phyloP scores from a whole-genome alignment of 2,113 vertebrate species.

The Sisor rabdophorus region DNA sequence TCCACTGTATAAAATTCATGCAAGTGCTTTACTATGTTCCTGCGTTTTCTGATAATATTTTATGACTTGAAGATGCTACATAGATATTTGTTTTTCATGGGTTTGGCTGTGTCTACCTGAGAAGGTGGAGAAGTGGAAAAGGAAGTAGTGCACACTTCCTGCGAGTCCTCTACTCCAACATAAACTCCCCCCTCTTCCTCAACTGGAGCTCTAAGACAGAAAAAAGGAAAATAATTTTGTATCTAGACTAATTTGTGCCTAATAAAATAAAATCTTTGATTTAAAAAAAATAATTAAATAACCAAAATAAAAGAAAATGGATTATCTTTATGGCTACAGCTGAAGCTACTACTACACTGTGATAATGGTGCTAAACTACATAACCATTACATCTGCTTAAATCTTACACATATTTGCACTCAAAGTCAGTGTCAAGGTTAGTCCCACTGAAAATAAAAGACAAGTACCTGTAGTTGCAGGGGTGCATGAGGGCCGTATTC shows the following conservation, averaged over 20 bases:
- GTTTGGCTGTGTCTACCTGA: conserved; percentile 71
- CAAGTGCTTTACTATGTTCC: neutral
- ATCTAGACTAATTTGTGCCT: neutral
- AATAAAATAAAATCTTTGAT: neutral
- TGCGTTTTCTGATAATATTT: neutral
- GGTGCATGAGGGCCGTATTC: conserved; percentile 87
- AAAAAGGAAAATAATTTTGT: neutral
- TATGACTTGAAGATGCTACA: neutral
- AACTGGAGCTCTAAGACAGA: conserved; percentile 65
- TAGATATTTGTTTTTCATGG: neutral
- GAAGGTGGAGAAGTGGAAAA: conserved; percentile 98
- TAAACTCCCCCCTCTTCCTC: conserved; percentile 79
- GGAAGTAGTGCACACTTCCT: conserved; percentile 95
- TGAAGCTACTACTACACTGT: neutral
- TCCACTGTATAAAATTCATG: neutral
- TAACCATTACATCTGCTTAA: neutral
- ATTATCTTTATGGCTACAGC: neutral
- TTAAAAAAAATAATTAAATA: neutral
- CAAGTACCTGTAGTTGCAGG: conserved; percentile 94
- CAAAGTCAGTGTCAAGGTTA: neutral
- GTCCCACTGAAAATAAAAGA: neutral
- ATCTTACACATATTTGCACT: neutral
- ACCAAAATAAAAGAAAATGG: neutral
- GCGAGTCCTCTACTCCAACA: conserved; percentile 89
- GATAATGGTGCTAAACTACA: neutral